Percentiles rank a stretch among this genome's conserved stretches.
Conservation (phyloP, 30 jellyfish, hydroid and myxozoan species). For the Pelagia noctiluca region DNA sequence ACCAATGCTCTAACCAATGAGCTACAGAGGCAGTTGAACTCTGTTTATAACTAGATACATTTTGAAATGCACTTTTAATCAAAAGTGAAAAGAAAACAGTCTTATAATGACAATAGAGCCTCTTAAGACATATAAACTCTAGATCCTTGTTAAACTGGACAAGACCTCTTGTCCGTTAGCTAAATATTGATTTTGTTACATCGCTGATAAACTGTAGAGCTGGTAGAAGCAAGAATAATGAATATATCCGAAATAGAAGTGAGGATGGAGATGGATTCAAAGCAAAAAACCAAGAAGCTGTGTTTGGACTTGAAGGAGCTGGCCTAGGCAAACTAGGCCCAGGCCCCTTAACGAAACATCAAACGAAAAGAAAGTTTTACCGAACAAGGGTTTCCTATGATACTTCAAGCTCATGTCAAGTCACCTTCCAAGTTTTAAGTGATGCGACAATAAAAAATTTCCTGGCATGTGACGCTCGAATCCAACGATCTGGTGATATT, state of each 20-base stretch:
- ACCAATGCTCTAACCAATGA: too few relatives aligned
- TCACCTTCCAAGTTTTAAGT: constrained; percentile 1
- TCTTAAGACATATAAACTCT: too few relatives aligned
- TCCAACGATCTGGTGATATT: constrained; percentile 55
- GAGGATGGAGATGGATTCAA: constrained; percentile 6
- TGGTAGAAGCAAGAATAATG: constrained; percentile 3
- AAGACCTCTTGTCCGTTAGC: too few relatives aligned
- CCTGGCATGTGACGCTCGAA: constrained; percentile 22
- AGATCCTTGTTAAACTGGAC: too few relatives aligned
- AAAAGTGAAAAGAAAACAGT: too few relatives aligned
- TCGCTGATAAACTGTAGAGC: background rate
- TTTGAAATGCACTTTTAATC: too few relatives aligned
- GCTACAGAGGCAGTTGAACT: too few relatives aligned
- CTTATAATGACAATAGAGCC: too few relatives aligned
- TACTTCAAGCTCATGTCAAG: constrained; percentile 1
- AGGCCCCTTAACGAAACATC: constrained; percentile 3
- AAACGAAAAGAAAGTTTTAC: background rate
- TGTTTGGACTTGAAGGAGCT: constrained; percentile 4
- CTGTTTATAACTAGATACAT: too few relatives aligned
- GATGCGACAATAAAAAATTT: background rate
- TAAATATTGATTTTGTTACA: background rate
- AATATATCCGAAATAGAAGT: background rate
- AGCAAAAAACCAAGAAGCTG: background rate
- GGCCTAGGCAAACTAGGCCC: constrained; percentile 4
- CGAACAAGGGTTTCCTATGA: background rate